A percentile compares a stretch with the other conserved stretches of the same genome.
These are phyloP conservation scores for Danio jaintianensis DNA, from an alignment of 2,797 vertebrate species.

Conservation along the genomic window DNA sequence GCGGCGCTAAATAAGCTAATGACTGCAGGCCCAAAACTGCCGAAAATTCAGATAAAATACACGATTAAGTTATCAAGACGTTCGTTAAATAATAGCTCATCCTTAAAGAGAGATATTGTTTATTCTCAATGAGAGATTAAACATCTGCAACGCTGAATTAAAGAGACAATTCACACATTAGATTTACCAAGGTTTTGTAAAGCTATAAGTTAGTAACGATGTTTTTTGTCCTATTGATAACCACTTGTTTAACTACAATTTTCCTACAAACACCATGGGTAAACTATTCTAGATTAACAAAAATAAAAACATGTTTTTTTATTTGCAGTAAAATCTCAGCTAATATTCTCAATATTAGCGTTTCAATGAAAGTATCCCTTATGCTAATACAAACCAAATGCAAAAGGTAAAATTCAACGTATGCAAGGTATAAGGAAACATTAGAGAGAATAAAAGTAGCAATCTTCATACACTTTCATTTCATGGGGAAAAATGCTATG, in stretches of 20 bases:
- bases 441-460: not conserved
- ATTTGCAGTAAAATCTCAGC: too few species aligned
- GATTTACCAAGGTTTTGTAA: too few species aligned
- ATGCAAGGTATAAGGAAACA: not conserved
- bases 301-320: too few species aligned
- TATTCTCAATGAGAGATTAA: not conserved
- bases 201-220: too few species aligned
- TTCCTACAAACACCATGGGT: too few species aligned
- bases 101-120: not conserved
- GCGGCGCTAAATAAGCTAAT: not conserved
- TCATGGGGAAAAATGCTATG: not conserved
- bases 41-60: conserved; percentile 20
- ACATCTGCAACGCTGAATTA: not conserved
- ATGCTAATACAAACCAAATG: not conserved
- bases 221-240: too few species aligned
- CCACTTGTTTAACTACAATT: too few species aligned
- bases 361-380: too few species aligned
- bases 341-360: too few species aligned
- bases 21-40: conserved; percentile 65
- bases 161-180: not conserved
- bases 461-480: not conserved
- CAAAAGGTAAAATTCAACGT: not conserved
- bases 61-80: not conserved
- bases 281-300: too few species aligned
- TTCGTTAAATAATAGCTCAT: not conserved